Conservation (phyloP, 2,797 vertebrate species). For the Enteromius unitaeniatus region DNA sequence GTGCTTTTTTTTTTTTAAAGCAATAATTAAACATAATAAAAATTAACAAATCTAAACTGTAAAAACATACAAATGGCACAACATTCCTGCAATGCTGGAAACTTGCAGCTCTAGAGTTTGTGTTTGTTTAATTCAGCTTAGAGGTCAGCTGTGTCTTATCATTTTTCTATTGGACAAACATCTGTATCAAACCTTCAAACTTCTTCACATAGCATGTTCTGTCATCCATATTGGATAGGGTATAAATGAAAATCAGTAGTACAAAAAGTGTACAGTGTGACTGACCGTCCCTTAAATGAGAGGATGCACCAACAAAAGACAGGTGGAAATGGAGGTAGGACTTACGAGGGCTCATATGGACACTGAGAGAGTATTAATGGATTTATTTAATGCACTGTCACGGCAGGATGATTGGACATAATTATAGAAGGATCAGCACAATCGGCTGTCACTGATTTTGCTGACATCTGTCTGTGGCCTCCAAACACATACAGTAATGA, state of each 20-base stretch:
- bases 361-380: conserved; percentile 64
- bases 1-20: neutral
- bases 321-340: conserved; percentile 57
- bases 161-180: neutral
- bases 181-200: neutral
- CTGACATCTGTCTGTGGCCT: conserved; percentile 93
- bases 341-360: conserved; percentile 25
- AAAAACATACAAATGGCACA: neutral
- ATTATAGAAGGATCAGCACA: conserved; percentile 87
- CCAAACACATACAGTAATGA: conserved; percentile 82
- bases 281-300: neutral
- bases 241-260: neutral
- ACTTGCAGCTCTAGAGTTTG: neutral
- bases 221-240: neutral
- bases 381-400: conserved; percentile 80
- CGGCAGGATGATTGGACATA: conserved; percentile 80
- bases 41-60: neutral
- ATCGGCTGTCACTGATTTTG: conserved; percentile 91
- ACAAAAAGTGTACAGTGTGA: neutral
- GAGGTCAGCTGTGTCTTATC: too few species aligned
- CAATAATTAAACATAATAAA: neutral
- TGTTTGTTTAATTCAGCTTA: neutral
- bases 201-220: neutral
- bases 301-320: conserved; percentile 38
- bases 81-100: neutral